Percentiles rank a stretch among this genome's conserved stretches.
Evolutionary conservation across 1,140 invertebrate species (phyloP).

Genomic region (Bilobella aurantiaca): DNA sequence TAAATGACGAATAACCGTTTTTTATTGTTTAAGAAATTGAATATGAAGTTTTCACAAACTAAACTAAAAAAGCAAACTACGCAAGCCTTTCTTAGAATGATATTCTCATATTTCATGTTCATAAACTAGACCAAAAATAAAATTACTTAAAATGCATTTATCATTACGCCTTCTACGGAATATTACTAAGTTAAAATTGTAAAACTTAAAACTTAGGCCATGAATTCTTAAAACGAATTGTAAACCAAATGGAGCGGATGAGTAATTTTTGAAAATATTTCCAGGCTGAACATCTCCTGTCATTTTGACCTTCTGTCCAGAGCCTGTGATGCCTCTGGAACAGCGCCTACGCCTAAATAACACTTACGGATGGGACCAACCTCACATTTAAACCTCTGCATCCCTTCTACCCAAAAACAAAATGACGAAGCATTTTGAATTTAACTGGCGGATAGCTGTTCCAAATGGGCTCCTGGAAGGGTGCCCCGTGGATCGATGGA

Average conservation of each 20-base stretch:
- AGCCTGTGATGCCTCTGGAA: neutral
- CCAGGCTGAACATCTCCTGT: neutral
- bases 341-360: neutral
- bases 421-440: conserved; percentile 98
- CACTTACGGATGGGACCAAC: neutral
- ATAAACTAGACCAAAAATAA: neutral
- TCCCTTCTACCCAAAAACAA: neutral
- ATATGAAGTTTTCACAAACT: no score
- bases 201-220: neutral
- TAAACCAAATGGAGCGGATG: no score
- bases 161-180: neutral
- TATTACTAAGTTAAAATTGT: neutral
- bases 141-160: neutral
- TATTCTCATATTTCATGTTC: neutral
- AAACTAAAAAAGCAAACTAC: neutral
- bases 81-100: no score
- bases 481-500: conserved; percentile 86
- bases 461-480: conserved; percentile 75
- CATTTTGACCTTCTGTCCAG: neutral
- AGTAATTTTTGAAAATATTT: neutral
- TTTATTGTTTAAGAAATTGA: no score
- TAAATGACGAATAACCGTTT: no score
- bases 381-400: neutral
- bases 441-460: conserved; percentile 92
- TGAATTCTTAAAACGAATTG: no score